Evolutionary conservation across 2,888 invertebrate species (phyloP).

Genomic region (Drosophila mercatorum): DNA sequence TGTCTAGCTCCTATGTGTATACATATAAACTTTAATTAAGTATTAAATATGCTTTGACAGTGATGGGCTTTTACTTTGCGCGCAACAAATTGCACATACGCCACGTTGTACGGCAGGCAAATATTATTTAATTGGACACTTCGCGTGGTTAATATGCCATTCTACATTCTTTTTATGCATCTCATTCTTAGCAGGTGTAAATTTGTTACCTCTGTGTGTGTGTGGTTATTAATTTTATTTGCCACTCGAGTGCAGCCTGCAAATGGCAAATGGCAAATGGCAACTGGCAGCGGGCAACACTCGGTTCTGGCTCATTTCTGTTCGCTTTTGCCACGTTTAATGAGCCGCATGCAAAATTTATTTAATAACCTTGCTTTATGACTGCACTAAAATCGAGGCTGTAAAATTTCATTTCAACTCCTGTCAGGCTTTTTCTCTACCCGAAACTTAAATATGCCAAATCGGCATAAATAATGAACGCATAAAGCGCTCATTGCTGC

Average conservation of each 20-base stretch:
- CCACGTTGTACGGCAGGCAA: constrained; percentile 23
- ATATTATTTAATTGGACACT: constrained; percentile 25
- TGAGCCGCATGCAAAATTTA: constrained; percentile 74
- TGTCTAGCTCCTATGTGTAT: background rate
- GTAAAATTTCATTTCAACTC: constrained; percentile 4
- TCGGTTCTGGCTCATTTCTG: constrained; percentile 24
- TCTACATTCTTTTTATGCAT: constrained; percentile 8
- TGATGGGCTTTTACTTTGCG: constrained; percentile 27
- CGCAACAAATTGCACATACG: constrained; percentile 35
- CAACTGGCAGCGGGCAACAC: constrained; percentile 5
- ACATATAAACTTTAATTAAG: constrained; percentile 58
- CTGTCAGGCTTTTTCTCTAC: background rate
- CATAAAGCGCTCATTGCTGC: background rate
- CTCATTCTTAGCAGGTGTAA: constrained; percentile 36
- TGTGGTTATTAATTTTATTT: constrained; percentile 57
- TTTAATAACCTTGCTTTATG: constrained; percentile 70
- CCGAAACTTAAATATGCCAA: constrained; percentile 7
- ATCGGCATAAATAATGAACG: constrained; percentile 2
- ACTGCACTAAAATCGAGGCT: constrained; percentile 44
- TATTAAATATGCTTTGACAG: constrained; percentile 27
- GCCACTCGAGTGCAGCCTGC: constrained; percentile 41
- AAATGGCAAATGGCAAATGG: background rate
- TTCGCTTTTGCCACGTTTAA: constrained; percentile 47
- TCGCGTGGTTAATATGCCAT: constrained; percentile 17
- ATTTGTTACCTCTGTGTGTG: constrained; percentile 31